Conservation (phyloP, 2,113 vertebrate genomes). For the Monarcha castaneiventris region DNA sequence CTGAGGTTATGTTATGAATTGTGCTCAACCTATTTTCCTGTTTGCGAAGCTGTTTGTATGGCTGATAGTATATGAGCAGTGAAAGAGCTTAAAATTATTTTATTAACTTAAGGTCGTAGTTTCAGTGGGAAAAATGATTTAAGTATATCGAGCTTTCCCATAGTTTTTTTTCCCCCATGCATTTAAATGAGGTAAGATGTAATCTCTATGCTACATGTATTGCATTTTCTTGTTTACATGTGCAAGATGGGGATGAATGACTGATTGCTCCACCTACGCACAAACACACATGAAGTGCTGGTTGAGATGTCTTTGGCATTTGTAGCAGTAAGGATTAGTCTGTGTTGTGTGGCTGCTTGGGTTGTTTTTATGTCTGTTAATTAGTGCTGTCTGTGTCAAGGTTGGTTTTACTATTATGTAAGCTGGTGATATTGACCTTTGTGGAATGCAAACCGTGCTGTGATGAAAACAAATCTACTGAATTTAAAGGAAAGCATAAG, state of each 20-base stretch:
- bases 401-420: slow-evolving; percentile 64
- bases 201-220: background rate
- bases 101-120: background rate
- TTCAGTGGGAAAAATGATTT: background rate
- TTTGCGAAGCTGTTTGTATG: background rate
- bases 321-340: slow-evolving; percentile 52
- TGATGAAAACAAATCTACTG: background rate
- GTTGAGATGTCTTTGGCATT: slow-evolving; percentile 33
- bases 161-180: background rate
- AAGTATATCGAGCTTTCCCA: background rate
- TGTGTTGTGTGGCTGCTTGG: slow-evolving; percentile 1
- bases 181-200: slow-evolving; percentile 8
- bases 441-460: slow-evolving; percentile 26
- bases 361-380: slow-evolving; percentile 62
- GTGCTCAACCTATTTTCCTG: background rate
- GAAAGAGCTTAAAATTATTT: background rate
- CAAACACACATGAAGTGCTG: slow-evolving; percentile 8
- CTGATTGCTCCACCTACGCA: background rate
- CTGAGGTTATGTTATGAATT: background rate
- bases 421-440: slow-evolving; percentile 38
- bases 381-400: slow-evolving; percentile 62
- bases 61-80: background rate
- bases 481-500: background rate
- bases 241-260: background rate
- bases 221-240: slow-evolving; percentile 15